A percentile compares a stretch with the other conserved stretches of the same genome.
phyloP scores from a whole-genome alignment of 2,888 invertebrate species.

The Heliconius ethilla region DNA sequence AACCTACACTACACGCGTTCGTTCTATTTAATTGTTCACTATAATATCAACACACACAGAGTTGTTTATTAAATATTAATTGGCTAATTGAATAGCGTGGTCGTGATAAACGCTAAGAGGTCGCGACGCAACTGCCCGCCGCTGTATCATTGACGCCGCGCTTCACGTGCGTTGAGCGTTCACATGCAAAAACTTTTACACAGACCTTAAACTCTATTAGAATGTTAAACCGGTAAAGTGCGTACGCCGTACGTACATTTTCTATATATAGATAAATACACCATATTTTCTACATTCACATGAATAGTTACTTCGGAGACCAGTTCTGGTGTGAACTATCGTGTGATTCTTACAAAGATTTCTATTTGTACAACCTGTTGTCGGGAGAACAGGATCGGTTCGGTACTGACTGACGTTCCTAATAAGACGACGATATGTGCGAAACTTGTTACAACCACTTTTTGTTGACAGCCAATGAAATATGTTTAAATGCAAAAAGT shows the following conservation, averaged over 20 bases:
- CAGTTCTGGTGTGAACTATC: not conserved
- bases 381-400: conserved; percentile 14
- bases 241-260: conserved; percentile 6
- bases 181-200: conserved; percentile 75
- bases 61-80: conserved; percentile 23
- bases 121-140: conserved; percentile 72
- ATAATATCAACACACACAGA: not conserved
- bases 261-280: too few relatives aligned
- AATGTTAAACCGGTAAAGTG: conserved; percentile 48
- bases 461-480: conserved; percentile 17
- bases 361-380: conserved; percentile 20
- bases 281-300: conserved; percentile 25
- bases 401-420: conserved; percentile 20
- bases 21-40: conserved; percentile 15
- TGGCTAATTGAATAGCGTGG: conserved; percentile 45
- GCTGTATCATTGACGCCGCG: conserved; percentile 71
- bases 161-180: conserved; percentile 66
- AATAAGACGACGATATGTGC: conserved; percentile 26
- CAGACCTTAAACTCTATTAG: conserved; percentile 65
- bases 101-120: conserved; percentile 75
- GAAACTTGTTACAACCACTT: conserved; percentile 19
- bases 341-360: conserved; percentile 16
- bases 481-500: not conserved
- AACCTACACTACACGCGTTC: conserved; percentile 7
- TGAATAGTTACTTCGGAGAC: not conserved